phyloP scores from a whole-genome alignment of 2,113 vertebrate genomes.

The Nothocercus julius region DNA sequence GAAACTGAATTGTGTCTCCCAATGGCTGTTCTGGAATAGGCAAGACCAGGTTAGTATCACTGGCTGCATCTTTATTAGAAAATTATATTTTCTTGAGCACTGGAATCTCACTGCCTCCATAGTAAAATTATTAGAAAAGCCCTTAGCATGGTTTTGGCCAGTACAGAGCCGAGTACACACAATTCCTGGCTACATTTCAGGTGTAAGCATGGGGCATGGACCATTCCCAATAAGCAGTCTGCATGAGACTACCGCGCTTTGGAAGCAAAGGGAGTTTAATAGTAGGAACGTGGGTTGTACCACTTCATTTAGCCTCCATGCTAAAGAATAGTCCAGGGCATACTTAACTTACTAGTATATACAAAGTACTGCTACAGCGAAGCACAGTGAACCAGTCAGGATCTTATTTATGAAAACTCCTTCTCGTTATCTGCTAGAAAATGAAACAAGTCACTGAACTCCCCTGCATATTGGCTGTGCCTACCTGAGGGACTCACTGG shows the following conservation, averaged over 20 bases:
- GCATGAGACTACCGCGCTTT: neutral
- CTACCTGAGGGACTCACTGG: neutral
- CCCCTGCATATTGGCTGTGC: neutral
- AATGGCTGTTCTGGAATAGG: neutral
- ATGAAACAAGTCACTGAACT: neutral
- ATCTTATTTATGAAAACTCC: neutral
- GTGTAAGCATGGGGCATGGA: neutral
- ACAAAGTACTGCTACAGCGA: neutral
- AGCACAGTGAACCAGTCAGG: neutral
- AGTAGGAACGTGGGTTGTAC: neutral
- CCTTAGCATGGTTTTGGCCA: neutral
- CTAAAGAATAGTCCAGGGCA: neutral
- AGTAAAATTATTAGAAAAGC: neutral
- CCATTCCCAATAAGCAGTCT: neutral
- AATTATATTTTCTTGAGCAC: neutral
- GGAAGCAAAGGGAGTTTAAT: neutral
- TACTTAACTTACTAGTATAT: neutral
- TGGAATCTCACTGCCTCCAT: neutral
- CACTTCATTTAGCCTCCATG: neutral
- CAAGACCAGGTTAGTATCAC: neutral
- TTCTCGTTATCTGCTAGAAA: neutral
- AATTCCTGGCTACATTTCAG: neutral
- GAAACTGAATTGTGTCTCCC: neutral
- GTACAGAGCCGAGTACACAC: neutral
- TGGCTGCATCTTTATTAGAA: neutral